phyloP scores from a whole-genome alignment of 2,797 vertebrate genomes.

The Toxotes lorentzi region DNA sequence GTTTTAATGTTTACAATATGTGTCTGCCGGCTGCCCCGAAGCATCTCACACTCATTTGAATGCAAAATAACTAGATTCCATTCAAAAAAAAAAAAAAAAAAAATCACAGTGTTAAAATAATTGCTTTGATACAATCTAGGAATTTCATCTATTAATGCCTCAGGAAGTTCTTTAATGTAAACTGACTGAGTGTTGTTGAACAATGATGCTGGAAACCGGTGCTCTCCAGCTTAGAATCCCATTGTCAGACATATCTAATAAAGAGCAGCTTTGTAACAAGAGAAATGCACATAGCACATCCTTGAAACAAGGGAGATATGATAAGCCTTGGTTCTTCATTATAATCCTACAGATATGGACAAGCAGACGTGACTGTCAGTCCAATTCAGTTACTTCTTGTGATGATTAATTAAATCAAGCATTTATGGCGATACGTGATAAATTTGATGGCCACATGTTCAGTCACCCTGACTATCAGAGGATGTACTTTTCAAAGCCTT shows the following conservation, averaged over 20 bases:
- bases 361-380: not conserved
- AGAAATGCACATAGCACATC: conserved; percentile 1
- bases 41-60: conserved; percentile 51
- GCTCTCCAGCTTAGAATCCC: conserved; percentile 16
- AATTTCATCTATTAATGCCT: conserved; percentile 69
- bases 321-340: conserved; percentile 5
- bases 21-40: conserved; percentile 49
- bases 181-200: conserved; percentile 45
- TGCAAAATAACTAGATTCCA: conserved; percentile 65
- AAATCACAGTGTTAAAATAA: conserved; percentile 67
- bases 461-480: not conserved
- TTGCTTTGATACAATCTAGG: conserved; percentile 77
- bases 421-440: not conserved
- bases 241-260: conserved; percentile 17
- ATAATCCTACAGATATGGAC: conserved; percentile 32
- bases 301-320: conserved; percentile 2
- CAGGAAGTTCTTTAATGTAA: conserved; percentile 59
- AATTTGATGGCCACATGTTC: not conserved
- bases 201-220: conserved; percentile 13
- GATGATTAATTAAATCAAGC: conserved; percentile 16
- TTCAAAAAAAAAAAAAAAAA: conserved; percentile 50
- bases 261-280: conserved; percentile 27
- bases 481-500: not conserved
- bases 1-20: conserved; percentile 66
- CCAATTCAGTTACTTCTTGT: not conserved